A percentile compares a stretch with the other conserved stretches of the same genome.
These are phyloP conservation scores for Mohoua ochrocephala DNA, from an alignment of 2,113 vertebrate species.

Conservation along the genomic window DNA sequence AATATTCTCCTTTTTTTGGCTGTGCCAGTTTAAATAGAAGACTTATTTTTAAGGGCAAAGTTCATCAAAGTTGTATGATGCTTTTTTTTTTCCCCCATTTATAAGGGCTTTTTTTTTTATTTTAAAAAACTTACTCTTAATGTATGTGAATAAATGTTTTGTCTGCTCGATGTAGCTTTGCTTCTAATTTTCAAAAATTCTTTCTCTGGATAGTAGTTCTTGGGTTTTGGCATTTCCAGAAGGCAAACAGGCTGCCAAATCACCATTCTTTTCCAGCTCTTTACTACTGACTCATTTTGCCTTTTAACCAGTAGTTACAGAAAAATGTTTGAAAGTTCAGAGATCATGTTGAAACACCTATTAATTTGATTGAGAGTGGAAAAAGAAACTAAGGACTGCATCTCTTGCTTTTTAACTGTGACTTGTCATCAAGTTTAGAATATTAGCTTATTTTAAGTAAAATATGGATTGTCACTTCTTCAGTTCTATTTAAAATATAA, in stretches of 20 bases:
- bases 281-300: neutral
- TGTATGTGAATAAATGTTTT: neutral
- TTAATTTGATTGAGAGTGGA: constrained; percentile 33
- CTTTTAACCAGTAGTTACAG: neutral
- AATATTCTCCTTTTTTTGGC: neutral
- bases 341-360: constrained; percentile 32
- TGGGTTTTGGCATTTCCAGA: neutral
- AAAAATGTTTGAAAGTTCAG: constrained; percentile 29
- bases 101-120: neutral
- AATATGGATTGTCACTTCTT: neutral
- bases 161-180: neutral
- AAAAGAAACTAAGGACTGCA: neutral
- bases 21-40: neutral
- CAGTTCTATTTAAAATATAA: constrained; percentile 27
- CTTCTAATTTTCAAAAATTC: neutral
- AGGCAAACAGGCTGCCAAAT: neutral
- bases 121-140: neutral
- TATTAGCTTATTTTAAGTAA: constrained; percentile 8
- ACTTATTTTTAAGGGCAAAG: neutral
- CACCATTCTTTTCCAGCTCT: neutral
- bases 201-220: neutral
- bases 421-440: constrained; percentile 34
- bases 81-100: neutral
- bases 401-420: neutral
- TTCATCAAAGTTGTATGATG: neutral